phyloP scores from a whole-genome alignment of 2,888 invertebrate species.

The Salticus scenicus region DNA sequence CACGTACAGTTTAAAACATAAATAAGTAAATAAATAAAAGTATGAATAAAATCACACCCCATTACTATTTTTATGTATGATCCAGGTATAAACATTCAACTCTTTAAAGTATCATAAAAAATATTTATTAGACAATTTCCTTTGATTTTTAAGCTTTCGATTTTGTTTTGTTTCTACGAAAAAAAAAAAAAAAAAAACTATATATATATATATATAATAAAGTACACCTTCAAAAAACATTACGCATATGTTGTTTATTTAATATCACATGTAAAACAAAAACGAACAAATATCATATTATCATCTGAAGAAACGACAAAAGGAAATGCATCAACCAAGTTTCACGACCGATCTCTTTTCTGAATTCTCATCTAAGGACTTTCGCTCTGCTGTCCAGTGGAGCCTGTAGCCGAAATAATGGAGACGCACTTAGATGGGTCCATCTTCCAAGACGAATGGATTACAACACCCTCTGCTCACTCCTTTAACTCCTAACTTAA shows the following conservation, averaged over 20 bases:
- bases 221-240: no score
- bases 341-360: neutral
- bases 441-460: slow-evolving; percentile 65
- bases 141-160: no score
- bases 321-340: neutral
- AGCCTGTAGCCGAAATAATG: slow-evolving; percentile 68
- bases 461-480: slow-evolving; percentile 25
- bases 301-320: neutral
- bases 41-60: no score
- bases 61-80: no score
- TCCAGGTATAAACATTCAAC: no score
- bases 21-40: no score
- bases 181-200: no score
- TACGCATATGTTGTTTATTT: neutral
- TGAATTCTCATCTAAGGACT: neutral
- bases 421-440: slow-evolving; percentile 44
- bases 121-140: no score
- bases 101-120: no score
- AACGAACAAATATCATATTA: neutral
- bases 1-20: no score
- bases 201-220: no score
- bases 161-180: no score
- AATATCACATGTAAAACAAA: neutral
- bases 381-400: slow-evolving; percentile 52
- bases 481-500: slow-evolving; percentile 18